A percentile compares a stretch with the other conserved stretches of the same genome.
Evolutionary conservation across 2,113 vertebrate genomes (phyloP).

Genomic region (Labeo rohita): DNA sequence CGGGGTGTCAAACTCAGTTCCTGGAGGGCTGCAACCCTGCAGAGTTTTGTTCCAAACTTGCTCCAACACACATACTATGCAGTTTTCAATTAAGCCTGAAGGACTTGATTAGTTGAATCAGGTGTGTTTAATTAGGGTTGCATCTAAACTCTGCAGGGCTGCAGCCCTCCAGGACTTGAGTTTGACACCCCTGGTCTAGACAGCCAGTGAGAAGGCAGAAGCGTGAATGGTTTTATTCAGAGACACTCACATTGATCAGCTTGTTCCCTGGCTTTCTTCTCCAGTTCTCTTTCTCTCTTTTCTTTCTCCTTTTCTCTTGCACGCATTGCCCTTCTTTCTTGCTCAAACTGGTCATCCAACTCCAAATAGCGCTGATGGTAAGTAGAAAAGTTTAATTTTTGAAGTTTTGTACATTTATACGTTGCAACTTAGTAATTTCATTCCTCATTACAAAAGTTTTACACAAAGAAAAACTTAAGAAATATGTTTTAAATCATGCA

Average conservation of each 20-base stretch:
- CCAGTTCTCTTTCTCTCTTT: constrained; percentile 71
- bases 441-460: background rate
- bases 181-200: background rate
- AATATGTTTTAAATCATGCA: background rate
- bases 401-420: background rate
- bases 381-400: background rate
- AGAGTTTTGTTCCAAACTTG: too few relatives aligned
- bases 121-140: too few relatives aligned
- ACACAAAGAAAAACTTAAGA: background rate
- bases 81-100: too few relatives aligned
- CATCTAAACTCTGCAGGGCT: too few relatives aligned
- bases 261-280: constrained; percentile 78
- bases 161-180: too few relatives aligned
- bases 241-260: constrained; percentile 75
- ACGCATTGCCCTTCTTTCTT: constrained; percentile 73
- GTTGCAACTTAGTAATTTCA: background rate
- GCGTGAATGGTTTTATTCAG: background rate
- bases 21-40: too few relatives aligned
- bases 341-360: constrained; percentile 79
- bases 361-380: constrained; percentile 69
- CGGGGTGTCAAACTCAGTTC: too few relatives aligned
- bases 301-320: constrained; percentile 75
- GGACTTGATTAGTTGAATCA: too few relatives aligned
- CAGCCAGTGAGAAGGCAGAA: background rate
- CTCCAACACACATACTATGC: too few relatives aligned